Conservation (phyloP, 2,113 vertebrate species). For the Osmerus eperlanus region DNA sequence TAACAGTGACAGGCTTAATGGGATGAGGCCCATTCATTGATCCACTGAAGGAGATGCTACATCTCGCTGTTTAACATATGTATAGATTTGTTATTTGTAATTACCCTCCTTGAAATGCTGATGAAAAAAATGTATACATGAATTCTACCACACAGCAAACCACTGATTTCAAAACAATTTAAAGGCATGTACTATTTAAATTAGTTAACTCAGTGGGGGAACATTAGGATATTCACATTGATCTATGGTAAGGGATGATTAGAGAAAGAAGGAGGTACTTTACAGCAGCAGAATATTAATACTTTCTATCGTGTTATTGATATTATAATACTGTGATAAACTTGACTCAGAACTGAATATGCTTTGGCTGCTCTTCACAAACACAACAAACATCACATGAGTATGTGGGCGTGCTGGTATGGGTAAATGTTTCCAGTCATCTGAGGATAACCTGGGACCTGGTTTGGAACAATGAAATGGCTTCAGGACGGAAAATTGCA, state of each 20-base stretch:
- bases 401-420: no score
- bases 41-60: conserved; percentile 41
- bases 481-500: no score
- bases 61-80: conserved; percentile 39
- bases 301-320: conserved; percentile 5
- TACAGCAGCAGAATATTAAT: neutral
- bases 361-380: no score
- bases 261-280: conserved; percentile 22
- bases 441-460: no score
- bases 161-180: conserved; percentile 17
- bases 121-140: conserved; percentile 42
- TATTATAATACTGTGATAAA: no score
- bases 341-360: no score
- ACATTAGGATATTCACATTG: conserved; percentile 32
- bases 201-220: neutral
- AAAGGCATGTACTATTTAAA: conserved; percentile 5
- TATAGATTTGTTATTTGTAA: conserved; percentile 55
- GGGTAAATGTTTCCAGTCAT: no score
- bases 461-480: no score
- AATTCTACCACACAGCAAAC: conserved; percentile 28
- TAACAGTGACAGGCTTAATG: conserved; percentile 56
- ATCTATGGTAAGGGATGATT: conserved; percentile 43
- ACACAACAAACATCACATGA: no score
- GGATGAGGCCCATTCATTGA: conserved; percentile 66
- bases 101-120: conserved; percentile 38